A percentile compares a stretch with the other conserved stretches of the same genome.
phyloP scores from a whole-genome alignment of 2,797 vertebrate species.

The Malurus splendens region DNA sequence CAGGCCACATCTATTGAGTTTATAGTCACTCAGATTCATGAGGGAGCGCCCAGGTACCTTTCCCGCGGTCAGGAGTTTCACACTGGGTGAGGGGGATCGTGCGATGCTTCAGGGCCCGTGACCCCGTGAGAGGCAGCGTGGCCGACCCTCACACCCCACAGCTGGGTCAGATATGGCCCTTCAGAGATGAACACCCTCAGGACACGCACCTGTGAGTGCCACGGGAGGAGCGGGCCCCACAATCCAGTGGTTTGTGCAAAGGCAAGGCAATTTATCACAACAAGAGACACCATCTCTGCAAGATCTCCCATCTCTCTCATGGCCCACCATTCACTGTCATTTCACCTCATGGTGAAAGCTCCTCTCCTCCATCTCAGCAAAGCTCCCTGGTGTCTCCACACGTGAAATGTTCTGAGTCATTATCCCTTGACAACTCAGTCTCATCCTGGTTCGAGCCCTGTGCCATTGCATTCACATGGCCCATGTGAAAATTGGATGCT shows the following conservation, averaged over 20 bases:
- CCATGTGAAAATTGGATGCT: fast-evolving
- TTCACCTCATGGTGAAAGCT: fast-evolving
- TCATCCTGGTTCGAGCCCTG: fast-evolving
- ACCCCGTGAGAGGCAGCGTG: fast-evolving
- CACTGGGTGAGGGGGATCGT: too few species aligned
- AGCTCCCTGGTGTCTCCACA: too few species aligned
- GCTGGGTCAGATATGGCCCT: too few species aligned
- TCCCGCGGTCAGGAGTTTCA: fast-evolving
- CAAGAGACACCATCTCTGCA: background rate
- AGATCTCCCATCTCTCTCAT: background rate
- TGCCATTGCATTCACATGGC: fast-evolving
- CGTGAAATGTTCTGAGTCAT: background rate
- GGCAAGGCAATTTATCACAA: fast-evolving
- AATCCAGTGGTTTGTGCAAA: background rate
- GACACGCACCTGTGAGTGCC: fast-evolving
- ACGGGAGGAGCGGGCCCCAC: background rate
- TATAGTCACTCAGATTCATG: fast-evolving
- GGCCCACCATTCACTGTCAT: background rate
- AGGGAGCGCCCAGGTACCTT: fast-evolving
- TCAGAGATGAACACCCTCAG: background rate
- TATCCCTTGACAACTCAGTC: background rate
- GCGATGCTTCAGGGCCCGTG: fast-evolving
- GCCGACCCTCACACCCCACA: background rate
- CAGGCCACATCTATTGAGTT: background rate
- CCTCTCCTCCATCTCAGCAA: background rate